These are phyloP conservation scores for Sipha flava DNA, from an alignment of 1,140 invertebrate species.

Conservation along the genomic window DNA sequence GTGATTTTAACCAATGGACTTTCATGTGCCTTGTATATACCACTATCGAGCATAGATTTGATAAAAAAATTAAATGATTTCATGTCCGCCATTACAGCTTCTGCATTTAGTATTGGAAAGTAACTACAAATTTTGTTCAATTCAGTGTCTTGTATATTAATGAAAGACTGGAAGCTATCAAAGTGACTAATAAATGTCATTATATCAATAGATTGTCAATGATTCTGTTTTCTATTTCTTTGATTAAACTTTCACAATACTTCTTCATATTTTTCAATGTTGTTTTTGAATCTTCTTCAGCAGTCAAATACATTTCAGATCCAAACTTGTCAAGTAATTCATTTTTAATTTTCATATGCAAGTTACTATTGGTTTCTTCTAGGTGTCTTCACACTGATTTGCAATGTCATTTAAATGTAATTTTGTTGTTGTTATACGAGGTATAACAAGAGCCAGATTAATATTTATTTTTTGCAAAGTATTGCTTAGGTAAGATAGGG, in stretches of 20 bases:
- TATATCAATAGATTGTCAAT: background rate
- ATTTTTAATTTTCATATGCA: background rate
- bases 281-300: background rate
- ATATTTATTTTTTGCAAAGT: slow-evolving; percentile 8
- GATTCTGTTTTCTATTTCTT: background rate
- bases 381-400: background rate
- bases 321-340: background rate
- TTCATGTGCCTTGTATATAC: background rate
- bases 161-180: slow-evolving; percentile 9
- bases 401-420: slow-evolving; percentile 1
- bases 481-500: background rate
- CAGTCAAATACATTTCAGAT: background rate
- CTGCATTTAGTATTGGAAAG: background rate
- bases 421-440: background rate
- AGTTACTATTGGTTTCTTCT: background rate
- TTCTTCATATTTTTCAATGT: background rate
- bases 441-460: background rate
- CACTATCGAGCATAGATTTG: background rate
- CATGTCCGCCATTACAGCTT: background rate
- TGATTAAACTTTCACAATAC: background rate
- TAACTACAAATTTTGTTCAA: background rate
- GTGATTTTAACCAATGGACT: background rate
- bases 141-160: background rate
- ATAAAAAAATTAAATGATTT: background rate
- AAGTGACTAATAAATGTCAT: slow-evolving; percentile 3